Evolutionary conservation across 1,140 invertebrate genomes (phyloP).

Genomic region (Temnothorax curvispinosus): DNA sequence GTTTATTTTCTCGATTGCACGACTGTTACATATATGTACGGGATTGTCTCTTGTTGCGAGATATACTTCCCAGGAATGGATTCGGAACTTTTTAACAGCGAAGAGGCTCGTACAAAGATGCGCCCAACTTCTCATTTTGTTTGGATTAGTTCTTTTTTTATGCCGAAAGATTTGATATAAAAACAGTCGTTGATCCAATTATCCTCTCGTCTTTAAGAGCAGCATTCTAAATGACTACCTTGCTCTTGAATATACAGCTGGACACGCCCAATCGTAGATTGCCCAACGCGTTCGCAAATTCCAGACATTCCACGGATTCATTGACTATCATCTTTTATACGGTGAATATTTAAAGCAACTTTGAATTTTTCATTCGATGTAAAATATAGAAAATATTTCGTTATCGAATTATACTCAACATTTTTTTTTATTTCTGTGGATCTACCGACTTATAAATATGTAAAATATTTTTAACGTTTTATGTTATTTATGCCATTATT

Average conservation of each 20-base stretch:
- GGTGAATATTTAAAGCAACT: neutral
- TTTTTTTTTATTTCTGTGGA: neutral
- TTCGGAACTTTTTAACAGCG: conserved; percentile 1
- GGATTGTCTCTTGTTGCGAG: neutral
- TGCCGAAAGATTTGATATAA: neutral
- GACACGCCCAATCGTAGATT: conserved; percentile 30
- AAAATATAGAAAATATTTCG: neutral
- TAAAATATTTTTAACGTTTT: neutral
- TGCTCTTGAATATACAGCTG: conserved; percentile 11
- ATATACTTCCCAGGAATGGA: neutral
- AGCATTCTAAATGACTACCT: conserved; percentile 24
- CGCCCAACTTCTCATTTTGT: neutral
- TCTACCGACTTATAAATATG: neutral
- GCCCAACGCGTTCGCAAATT: neutral
- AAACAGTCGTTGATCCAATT: conserved; percentile 28
- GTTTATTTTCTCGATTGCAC: conserved; percentile 10
- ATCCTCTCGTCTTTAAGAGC: neutral
- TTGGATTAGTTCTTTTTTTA: neutral
- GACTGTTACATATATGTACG: conserved; percentile 17
- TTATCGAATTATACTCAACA: neutral
- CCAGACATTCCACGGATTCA: conserved; percentile 19
- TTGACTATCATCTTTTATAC: neutral
- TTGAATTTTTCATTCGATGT: neutral
- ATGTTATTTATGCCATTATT: neutral
- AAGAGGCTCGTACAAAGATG: neutral